Percentiles rank a stretch among this genome's conserved stretches.
phyloP scores from a whole-genome alignment of 2,888 invertebrate species.

The Tetragonisca angustula region DNA sequence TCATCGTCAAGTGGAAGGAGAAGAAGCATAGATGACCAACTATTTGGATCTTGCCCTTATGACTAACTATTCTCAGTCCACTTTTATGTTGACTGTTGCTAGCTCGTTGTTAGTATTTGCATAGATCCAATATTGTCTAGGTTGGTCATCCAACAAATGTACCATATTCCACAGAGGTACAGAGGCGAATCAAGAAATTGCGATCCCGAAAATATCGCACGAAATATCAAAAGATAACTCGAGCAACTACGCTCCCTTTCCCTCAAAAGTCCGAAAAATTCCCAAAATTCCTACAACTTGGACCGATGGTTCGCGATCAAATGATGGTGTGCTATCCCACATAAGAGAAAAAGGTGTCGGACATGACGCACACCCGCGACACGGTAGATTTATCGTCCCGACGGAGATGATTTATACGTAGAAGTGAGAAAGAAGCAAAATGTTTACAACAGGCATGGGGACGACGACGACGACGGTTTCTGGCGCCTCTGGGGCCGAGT shows the following conservation, averaged over 20 bases:
- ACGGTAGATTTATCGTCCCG: constrained; percentile 19
- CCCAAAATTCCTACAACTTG: neutral
- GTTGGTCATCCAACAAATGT: no score
- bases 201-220: neutral
- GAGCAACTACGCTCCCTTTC: no score
- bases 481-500: constrained; percentile 55
- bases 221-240: no score
- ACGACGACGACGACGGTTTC: constrained; percentile 38
- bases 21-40: no score
- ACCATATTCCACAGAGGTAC: neutral
- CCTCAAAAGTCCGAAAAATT: no score
- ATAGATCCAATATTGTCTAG: no score
- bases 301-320: neutral
- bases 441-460: neutral
- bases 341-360: constrained; percentile 2
- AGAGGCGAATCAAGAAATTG: no score
- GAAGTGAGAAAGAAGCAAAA: constrained; percentile 16
- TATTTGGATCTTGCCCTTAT: no score
- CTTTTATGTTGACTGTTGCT: no score
- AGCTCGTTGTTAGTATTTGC: no score
- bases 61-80: no score
- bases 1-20: no score
- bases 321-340: neutral
- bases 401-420: constrained; percentile 24
- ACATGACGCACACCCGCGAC: neutral